A percentile compares a stretch with the other conserved stretches of the same genome.
These are phyloP conservation scores for Lysiphlebus fabarum DNA, from an alignment of 1,140 invertebrate genomes.

Conservation along the genomic window DNA sequence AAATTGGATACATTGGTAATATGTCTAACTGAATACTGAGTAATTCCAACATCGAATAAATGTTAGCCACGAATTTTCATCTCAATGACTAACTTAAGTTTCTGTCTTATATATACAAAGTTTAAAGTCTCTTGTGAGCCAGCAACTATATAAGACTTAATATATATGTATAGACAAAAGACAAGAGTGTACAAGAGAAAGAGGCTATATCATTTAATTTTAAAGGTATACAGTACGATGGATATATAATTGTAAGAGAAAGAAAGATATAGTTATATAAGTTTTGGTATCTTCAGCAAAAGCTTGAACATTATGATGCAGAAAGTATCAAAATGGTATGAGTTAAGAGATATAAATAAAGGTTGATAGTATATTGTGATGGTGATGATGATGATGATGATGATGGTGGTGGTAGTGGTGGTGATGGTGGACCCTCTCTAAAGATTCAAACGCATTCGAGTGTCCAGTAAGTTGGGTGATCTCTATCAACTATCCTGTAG, in stretches of 20 bases:
- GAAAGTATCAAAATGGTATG: too few species aligned
- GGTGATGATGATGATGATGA: too few species aligned
- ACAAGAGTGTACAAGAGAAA: too few species aligned
- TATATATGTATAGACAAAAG: slow-evolving; percentile 4
- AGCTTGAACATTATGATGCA: too few species aligned
- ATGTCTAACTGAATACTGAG: background rate
- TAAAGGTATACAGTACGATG: too few species aligned
- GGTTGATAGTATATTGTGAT: too few species aligned
- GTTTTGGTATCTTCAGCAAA: too few species aligned
- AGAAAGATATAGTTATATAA: too few species aligned
- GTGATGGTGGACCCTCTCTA: background rate
- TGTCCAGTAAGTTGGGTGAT: slow-evolving; percentile 52
- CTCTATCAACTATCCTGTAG: slow-evolving; percentile 52
- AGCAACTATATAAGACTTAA: too few species aligned
- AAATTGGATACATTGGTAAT: background rate
- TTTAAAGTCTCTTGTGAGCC: slow-evolving; percentile 20
- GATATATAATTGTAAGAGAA: too few species aligned
- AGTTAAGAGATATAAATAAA: too few species aligned
- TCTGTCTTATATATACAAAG: slow-evolving; percentile 29
- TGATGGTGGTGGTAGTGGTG: too few species aligned
- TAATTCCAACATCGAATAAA: slow-evolving; percentile 30
- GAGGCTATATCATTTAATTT: background rate
- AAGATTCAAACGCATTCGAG: slow-evolving; percentile 28
- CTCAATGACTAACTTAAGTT: slow-evolving; percentile 35
- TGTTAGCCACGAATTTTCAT: slow-evolving; percentile 38